A percentile compares a stretch with the other conserved stretches of the same genome.
phyloP scores from a whole-genome alignment of 2,888 invertebrate genomes.

The Seira sanloemensis region DNA sequence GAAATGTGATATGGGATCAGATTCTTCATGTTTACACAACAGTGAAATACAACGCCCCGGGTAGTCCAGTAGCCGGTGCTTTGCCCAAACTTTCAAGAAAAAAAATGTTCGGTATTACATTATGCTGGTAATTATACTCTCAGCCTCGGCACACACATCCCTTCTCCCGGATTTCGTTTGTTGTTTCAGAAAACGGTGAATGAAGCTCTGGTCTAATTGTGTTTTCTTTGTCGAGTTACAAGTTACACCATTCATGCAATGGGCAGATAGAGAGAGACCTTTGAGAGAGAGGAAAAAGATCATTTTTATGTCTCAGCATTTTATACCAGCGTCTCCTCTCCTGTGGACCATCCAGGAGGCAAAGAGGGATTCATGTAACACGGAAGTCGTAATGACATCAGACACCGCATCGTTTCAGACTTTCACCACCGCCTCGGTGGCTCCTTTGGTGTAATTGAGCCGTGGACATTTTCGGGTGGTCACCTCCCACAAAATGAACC shows the following conservation, averaged over 20 bases:
- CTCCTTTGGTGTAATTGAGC: conserved; percentile 6
- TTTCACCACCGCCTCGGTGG: not conserved
- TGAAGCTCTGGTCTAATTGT: not conserved
- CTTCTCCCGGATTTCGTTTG: conserved; percentile 49
- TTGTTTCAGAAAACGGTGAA: conserved; percentile 9
- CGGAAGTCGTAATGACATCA: conserved; percentile 57
- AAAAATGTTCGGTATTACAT: too few species aligned
- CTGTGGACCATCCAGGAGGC: not conserved
- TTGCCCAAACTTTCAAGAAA: not conserved
- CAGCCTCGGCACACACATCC: too few species aligned
- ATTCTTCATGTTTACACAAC: not conserved
- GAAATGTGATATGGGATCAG: not conserved
- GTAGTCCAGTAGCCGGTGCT: not conserved
- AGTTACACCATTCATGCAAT: not conserved
- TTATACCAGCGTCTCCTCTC: not conserved
- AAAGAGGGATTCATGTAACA: conserved; percentile 49
- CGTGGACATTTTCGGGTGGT: conserved; percentile 32
- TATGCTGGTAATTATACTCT: too few species aligned
- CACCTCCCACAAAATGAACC: conserved; percentile 35
- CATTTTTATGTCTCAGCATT: too few species aligned
- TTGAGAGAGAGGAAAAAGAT: too few species aligned
- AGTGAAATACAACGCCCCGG: not conserved
- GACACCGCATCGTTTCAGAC: conserved; percentile 10
- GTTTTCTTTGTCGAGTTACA: not conserved
- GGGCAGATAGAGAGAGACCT: too few species aligned